These are phyloP conservation scores for Takifugu bimaculatus DNA, from an alignment of 2,113 vertebrate genomes.

Conservation along the genomic window DNA sequence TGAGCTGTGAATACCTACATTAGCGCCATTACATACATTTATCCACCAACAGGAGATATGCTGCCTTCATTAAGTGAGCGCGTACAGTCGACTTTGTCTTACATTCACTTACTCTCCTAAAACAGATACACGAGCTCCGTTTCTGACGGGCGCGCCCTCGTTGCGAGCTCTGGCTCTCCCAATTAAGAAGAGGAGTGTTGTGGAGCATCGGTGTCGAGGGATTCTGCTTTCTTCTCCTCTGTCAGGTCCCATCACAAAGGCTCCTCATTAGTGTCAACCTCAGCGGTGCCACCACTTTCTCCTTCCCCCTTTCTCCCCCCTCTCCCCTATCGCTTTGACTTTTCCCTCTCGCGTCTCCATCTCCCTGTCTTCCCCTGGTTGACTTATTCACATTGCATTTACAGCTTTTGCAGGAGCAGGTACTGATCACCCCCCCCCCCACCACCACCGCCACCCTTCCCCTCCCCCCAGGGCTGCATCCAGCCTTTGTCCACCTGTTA, in stretches of 20 bases:
- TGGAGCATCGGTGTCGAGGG: constrained; percentile 78
- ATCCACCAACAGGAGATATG: constrained; percentile 28
- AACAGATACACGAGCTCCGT: constrained; percentile 53
- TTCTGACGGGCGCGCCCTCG: constrained; percentile 56
- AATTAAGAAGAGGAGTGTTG: constrained; percentile 80
- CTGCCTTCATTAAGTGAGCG: constrained; percentile 49
- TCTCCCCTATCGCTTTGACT: constrained; percentile 56
- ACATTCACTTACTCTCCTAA: constrained; percentile 69
- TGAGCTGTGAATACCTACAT: constrained; percentile 54
- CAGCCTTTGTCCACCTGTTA: constrained; percentile 6
- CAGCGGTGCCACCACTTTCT: constrained; percentile 74
- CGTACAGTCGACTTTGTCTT: constrained; percentile 60
- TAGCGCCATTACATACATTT: constrained; percentile 46
- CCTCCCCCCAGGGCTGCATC: constrained; percentile 10
- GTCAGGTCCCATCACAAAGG: constrained; percentile 82
- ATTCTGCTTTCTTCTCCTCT: constrained; percentile 81
- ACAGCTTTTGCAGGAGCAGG: constrained; percentile 43
- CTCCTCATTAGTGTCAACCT: constrained; percentile 83
- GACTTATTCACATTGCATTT: constrained; percentile 60
- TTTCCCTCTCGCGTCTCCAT: constrained; percentile 55
- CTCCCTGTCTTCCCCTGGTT: constrained; percentile 49
- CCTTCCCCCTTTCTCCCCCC: constrained; percentile 54
- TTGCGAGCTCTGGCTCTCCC: constrained; percentile 74
- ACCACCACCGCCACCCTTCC: background rate
- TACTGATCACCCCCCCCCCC: constrained; percentile 35